A percentile compares a stretch with the other conserved stretches of the same genome.
Conservation (phyloP, 1,140 invertebrate genomes). For the Papilio glaucus region DNA sequence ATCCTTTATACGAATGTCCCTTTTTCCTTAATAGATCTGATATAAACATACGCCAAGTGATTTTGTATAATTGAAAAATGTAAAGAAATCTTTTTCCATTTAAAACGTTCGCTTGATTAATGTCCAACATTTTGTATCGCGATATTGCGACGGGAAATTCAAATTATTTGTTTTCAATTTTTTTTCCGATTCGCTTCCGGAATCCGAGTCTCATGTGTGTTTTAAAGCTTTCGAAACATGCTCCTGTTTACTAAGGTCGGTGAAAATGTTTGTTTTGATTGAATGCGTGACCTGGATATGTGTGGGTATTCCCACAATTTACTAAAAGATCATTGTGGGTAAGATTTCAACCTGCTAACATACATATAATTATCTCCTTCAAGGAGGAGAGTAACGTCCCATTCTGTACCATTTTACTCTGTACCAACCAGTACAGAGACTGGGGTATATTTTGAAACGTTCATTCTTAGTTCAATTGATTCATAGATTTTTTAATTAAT, state of each 20-base stretch:
- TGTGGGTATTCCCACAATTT: too few relatives aligned
- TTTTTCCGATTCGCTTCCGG: slow-evolving; percentile 18
- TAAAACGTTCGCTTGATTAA: slow-evolving; percentile 31
- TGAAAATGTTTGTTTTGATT: slow-evolving; percentile 7
- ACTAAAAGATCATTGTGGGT: too few relatives aligned
- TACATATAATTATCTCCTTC: too few relatives aligned
- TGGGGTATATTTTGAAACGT: too few relatives aligned
- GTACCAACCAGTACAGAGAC: too few relatives aligned
- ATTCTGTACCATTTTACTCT: too few relatives aligned
- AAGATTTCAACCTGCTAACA: too few relatives aligned
- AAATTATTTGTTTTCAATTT: slow-evolving; percentile 31
- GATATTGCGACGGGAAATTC: slow-evolving; percentile 27
- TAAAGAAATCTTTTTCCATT: slow-evolving; percentile 35
- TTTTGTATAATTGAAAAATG: slow-evolving; percentile 30
- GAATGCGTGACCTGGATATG: too few relatives aligned
- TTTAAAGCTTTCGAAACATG: slow-evolving; percentile 10
- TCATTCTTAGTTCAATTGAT: too few relatives aligned
- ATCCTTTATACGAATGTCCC: slow-evolving; percentile 21
- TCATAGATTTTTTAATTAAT: too few relatives aligned
- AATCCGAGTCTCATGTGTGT: slow-evolving; percentile 19
- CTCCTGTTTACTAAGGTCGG: slow-evolving; percentile 11
- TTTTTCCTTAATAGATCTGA: slow-evolving; percentile 17
- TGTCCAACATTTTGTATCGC: slow-evolving; percentile 32
- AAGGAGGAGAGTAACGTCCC: too few relatives aligned
- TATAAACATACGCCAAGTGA: slow-evolving; percentile 27